phyloP scores from a whole-genome alignment of 1,140 invertebrate species.

The Apis florea region DNA sequence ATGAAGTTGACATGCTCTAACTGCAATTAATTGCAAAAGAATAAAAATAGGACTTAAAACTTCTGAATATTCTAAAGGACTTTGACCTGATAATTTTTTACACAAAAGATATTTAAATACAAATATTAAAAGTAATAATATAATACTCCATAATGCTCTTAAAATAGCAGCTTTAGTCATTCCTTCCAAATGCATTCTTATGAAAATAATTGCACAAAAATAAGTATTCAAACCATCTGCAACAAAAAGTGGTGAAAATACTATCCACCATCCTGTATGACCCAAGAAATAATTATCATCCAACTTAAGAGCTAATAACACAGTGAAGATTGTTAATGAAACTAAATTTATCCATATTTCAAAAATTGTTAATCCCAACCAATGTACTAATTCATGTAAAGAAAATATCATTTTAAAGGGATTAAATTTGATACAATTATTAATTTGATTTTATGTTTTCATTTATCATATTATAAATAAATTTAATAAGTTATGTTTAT shows the following conservation, averaged over 20 bases:
- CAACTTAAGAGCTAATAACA: slow-evolving; percentile 89
- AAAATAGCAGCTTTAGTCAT: slow-evolving; percentile 88
- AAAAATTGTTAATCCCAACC: slow-evolving; percentile 95
- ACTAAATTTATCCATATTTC: slow-evolving; percentile 95
- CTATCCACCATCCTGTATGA: slow-evolving; percentile 87
- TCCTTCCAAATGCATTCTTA: slow-evolving; percentile 92
- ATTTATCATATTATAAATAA: slow-evolving; percentile 6
- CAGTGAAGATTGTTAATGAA: slow-evolving; percentile 90
- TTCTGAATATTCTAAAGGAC: slow-evolving; percentile 93
- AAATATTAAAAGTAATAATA: slow-evolving; percentile 91
- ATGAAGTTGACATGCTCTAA: slow-evolving; percentile 94
- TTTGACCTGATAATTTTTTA: slow-evolving; percentile 90
- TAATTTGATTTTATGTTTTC: neutral
- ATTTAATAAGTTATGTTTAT: neutral
- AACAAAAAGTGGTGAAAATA: slow-evolving; percentile 94
- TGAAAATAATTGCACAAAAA: slow-evolving; percentile 96
- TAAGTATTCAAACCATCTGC: slow-evolving; percentile 95
- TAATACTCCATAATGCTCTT: slow-evolving; percentile 91
- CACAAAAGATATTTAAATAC: slow-evolving; percentile 96
- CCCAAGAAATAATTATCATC: slow-evolving; percentile 83
- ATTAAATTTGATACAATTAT: slow-evolving; percentile 10
- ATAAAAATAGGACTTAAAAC: slow-evolving; percentile 96
- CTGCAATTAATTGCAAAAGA: slow-evolving; percentile 92
- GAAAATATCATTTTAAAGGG: slow-evolving; percentile 90
- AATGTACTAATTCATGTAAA: slow-evolving; percentile 92